phyloP scores from a whole-genome alignment of 2,797 vertebrate genomes.

The Xiphorhynchus erythropygius region DNA sequence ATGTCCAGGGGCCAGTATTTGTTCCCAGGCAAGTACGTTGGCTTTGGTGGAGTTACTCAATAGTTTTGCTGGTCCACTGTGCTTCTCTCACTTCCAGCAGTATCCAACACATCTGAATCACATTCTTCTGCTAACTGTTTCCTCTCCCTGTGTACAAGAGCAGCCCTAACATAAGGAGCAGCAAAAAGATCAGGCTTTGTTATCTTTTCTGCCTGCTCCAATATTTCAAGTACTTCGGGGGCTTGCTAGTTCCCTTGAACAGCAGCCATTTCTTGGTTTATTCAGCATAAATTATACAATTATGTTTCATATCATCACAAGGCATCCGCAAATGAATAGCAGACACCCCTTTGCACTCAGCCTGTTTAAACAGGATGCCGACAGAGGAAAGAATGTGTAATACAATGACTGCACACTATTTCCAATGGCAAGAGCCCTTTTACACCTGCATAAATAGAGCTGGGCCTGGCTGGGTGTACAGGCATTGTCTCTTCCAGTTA shows the following conservation, averaged over 20 bases:
- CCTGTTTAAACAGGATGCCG: slow-evolving; percentile 64
- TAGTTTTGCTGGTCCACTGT: slow-evolving; percentile 16
- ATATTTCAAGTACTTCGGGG: slow-evolving; percentile 31
- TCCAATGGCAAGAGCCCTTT: slow-evolving; percentile 41
- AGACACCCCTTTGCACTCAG: slow-evolving; percentile 41
- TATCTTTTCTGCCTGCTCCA: slow-evolving; percentile 59
- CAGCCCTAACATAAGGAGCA: background rate
- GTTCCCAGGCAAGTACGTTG: slow-evolving; percentile 2
- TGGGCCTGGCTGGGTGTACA: background rate
- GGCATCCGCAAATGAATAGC: slow-evolving; percentile 49
- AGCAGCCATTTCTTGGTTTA: slow-evolving; percentile 49
- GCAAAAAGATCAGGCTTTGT: slow-evolving; percentile 26
- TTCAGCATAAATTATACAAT: slow-evolving; percentile 54
- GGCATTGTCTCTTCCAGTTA: slow-evolving; percentile 37
- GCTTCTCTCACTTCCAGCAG: slow-evolving; percentile 24
- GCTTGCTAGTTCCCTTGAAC: slow-evolving; percentile 29
- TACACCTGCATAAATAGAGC: slow-evolving; percentile 72
- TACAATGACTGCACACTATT: slow-evolving; percentile 36
- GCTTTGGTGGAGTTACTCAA: slow-evolving; percentile 41
- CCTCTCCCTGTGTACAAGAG: background rate
- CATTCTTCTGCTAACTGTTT: background rate
- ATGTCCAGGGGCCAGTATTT: slow-evolving; percentile 27
- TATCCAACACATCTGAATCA: slow-evolving; percentile 40
- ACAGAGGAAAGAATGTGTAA: slow-evolving; percentile 65
- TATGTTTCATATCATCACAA: slow-evolving; percentile 59